Base-by-base conservation (phyloP, 2,888 invertebrate species). In the Ophion slaviceki region DNA sequence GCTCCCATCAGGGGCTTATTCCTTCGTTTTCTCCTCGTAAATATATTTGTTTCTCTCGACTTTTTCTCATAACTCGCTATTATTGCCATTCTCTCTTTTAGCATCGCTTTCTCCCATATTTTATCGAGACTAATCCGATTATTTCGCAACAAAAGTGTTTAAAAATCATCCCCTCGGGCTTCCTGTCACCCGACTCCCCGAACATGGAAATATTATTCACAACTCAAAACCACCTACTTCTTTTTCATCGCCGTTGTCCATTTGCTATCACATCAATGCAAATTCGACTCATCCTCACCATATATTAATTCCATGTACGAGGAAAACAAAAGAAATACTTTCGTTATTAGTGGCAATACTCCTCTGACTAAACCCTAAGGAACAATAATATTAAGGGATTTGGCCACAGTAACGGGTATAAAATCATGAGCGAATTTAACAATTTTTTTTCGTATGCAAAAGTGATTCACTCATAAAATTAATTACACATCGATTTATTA, bases 1-100 rank as follows among this genome's bases (percentile, higher is more conserved):
- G 80, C 79, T 36, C 53, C 70, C 24, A 36, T 61, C 57, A 7
- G 36, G n/a, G 24, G 53, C 40, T 61, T 20, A 79, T 79, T 79
- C 40, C n/a, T 36, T 53, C 40, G 36, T 67, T 68, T 67, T 59
- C 53, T 47, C 36, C n/a, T 47, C 68, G 32, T 59, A 67, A 75
- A 74, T 81, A 61, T 47, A 61, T 68, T 81, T 66, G 10, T 40
- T 72, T 66, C 66, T 10, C 57, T 80, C 80, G 8, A 66, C 36
- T 59, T 24, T 64, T 59, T 62, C 74, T 74, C 59, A 67, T 59
- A 67, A 72, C 36, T 57, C 40, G 32, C 14, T 32, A 53, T 62
- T 71, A 61, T 79, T 79, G 59, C 45, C 47, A 67, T 53, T 53
- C 53, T 53, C 14, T 53, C 17, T 14, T 14, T 14, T 53, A 17